Evolutionary conservation across 2,888 invertebrate species (phyloP).

Genomic region (Calliopum simillimum): DNA sequence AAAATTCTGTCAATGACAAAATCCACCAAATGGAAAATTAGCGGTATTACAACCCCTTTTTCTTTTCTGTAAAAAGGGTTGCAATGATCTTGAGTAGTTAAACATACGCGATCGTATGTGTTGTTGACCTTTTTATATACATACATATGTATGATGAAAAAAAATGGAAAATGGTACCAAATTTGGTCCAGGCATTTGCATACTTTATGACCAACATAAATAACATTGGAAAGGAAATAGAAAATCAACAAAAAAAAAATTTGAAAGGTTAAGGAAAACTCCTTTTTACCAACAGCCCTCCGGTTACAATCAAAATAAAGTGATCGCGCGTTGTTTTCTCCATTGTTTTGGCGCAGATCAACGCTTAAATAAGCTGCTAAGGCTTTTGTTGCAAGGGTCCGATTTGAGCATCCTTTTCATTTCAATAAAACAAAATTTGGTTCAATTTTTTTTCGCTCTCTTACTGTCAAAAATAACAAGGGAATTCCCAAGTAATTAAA

Average conservation of each 20-base stretch:
- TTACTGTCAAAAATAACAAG: conserved; percentile 4
- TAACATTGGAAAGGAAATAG: background rate
- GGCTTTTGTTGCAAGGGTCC: conserved; percentile 17
- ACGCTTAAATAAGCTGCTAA: conserved; percentile 22
- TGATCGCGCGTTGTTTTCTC: conserved; percentile 21
- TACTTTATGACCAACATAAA: conserved; percentile 28
- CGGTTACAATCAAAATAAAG: conserved; percentile 33
- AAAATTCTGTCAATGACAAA: background rate
- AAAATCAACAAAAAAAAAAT: background rate
- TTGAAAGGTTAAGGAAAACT: background rate
- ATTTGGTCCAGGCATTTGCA: conserved; percentile 18
- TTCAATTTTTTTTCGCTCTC: background rate
- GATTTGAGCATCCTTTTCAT: background rate
- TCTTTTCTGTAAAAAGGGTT: background rate
- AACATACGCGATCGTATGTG: background rate
- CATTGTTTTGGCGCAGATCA: conserved; percentile 22
- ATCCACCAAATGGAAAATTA: conserved; percentile 30
- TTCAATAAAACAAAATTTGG: background rate
- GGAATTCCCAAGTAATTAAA: conserved; percentile 22
- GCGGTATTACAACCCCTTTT: conserved; percentile 25
- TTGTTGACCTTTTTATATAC: conserved; percentile 29
- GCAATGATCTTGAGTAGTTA: background rate
- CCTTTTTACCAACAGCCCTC: conserved; percentile 17
- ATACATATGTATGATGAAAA: background rate
- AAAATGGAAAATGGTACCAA: background rate